Evolutionary conservation across 2,888 invertebrate genomes (phyloP).

Genomic region (Drosophila siamana): DNA sequence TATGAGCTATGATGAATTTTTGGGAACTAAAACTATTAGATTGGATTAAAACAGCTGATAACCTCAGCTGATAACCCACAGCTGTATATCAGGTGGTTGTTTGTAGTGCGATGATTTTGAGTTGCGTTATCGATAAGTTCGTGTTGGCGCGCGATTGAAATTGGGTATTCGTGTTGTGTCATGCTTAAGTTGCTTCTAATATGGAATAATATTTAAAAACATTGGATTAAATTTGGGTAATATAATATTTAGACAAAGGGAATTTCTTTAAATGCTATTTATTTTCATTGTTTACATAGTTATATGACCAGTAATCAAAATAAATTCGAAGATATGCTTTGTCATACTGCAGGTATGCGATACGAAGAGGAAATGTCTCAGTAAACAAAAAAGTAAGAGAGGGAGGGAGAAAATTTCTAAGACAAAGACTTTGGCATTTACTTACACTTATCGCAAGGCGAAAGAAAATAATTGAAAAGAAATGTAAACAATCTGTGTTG

Average conservation of each 20-base stretch:
- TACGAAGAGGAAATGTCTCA: neutral
- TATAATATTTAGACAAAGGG: too few species aligned
- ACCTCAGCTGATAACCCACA: conserved; percentile 40
- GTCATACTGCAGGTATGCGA: conserved; percentile 68
- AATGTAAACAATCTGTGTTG: conserved; percentile 71
- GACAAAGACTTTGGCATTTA: conserved; percentile 38
- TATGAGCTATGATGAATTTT: conserved; percentile 20
- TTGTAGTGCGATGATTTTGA: conserved; percentile 30
- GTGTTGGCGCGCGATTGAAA: conserved; percentile 49
- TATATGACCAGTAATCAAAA: conserved; percentile 26
- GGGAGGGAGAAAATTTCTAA: conserved; percentile 35
- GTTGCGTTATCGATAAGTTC: conserved; percentile 18
- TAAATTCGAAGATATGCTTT: conserved; percentile 30
- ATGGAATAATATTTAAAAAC: neutral
- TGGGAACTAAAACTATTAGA: conserved; percentile 17
- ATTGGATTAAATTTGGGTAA: neutral
- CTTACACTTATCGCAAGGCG: conserved; percentile 54
- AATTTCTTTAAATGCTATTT: neutral
- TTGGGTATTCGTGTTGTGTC: neutral
- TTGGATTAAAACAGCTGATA: conserved; percentile 32
- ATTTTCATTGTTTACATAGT: conserved; percentile 22
- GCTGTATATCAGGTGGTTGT: conserved; percentile 41
- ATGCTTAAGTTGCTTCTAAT: neutral
- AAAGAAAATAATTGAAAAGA: conserved; percentile 71
- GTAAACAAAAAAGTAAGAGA: neutral